Percentiles rank a stretch among this genome's conserved stretches.
These are phyloP conservation scores for Vulpes ferrilata DNA, from an alignment of 2,113 vertebrate genomes.

Conservation along the genomic window DNA sequence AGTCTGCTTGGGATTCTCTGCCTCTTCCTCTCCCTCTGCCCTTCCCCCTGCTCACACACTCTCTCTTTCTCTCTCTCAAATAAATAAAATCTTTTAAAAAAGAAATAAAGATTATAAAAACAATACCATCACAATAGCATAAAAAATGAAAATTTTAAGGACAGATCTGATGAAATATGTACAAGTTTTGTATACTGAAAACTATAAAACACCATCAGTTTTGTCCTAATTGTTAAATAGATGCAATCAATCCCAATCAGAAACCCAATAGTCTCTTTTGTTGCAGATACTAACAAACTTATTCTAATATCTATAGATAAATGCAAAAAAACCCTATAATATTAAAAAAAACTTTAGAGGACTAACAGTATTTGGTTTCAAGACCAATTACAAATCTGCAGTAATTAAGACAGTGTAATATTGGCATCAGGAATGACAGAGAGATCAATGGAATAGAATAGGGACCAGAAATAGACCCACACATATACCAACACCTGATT, in stretches of 20 bases:
- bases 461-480: background rate
- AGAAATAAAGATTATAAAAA: constrained; percentile 26
- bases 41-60: background rate
- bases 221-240: background rate
- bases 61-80: background rate
- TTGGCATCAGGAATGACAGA: background rate
- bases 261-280: background rate
- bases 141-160: background rate
- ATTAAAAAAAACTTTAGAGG: background rate
- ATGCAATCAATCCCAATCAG: background rate
- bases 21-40: background rate
- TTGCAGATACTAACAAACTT: background rate
- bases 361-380: background rate
- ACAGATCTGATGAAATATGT: background rate
- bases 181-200: background rate
- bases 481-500: background rate
- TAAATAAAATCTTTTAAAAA: background rate
- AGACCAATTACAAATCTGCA: background rate
- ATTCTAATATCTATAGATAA: background rate
- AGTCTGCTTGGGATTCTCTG: background rate
- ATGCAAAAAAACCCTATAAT: background rate
- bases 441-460: background rate
- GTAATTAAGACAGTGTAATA: background rate
- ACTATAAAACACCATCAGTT: background rate
- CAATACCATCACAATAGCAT: background rate